These are phyloP conservation scores for Ormia ochracea DNA, from an alignment of 2,888 invertebrate species.

Conservation along the genomic window DNA sequence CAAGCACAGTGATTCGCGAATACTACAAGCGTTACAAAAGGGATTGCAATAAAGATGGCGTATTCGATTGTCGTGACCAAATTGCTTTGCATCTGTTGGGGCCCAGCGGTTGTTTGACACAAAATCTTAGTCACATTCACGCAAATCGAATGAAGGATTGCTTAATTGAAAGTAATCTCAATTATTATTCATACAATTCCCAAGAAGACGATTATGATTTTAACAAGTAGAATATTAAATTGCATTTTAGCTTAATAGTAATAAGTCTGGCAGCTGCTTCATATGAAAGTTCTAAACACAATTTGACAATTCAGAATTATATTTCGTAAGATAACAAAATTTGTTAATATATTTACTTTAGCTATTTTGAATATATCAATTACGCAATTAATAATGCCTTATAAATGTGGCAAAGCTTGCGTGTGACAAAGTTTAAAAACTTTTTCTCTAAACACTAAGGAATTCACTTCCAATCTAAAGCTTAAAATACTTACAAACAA, in stretches of 20 bases:
- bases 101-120: slow-evolving; percentile 66
- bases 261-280: too few relatives aligned
- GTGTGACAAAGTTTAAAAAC: too few relatives aligned
- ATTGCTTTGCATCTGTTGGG: slow-evolving; percentile 70
- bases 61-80: slow-evolving; percentile 70
- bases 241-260: neutral
- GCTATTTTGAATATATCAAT: too few relatives aligned
- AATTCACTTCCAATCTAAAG: too few relatives aligned
- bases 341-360: too few relatives aligned
- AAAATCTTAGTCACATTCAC: slow-evolving; percentile 25
- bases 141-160: slow-evolving; percentile 38
- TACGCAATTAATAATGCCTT: too few relatives aligned
- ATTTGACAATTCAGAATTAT: too few relatives aligned
- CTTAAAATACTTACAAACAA: too few relatives aligned
- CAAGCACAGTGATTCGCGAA: slow-evolving; percentile 64
- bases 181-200: slow-evolving; percentile 7
- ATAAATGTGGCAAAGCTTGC: too few relatives aligned
- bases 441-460: too few relatives aligned
- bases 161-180: slow-evolving; percentile 14
- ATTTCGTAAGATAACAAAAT: too few relatives aligned
- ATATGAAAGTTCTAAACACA: too few relatives aligned
- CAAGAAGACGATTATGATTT: neutral
- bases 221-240: neutral
- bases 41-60: slow-evolving; percentile 71
- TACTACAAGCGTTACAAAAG: slow-evolving; percentile 64